These are phyloP conservation scores for Drosophila affinis DNA, from an alignment of 2,888 invertebrate genomes.

Conservation along the genomic window DNA sequence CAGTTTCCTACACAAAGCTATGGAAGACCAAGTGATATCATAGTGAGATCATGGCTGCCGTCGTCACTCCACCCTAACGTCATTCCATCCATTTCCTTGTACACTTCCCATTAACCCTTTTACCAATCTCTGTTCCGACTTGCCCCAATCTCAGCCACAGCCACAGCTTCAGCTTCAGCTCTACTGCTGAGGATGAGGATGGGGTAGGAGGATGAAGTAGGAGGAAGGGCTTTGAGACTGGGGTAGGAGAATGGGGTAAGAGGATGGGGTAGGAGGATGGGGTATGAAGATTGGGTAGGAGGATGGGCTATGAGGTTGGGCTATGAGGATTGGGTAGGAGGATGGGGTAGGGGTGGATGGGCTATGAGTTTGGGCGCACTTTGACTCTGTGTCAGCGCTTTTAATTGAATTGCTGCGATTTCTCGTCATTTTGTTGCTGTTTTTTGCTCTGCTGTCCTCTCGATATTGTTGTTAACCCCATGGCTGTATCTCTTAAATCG, in stretches of 20 bases:
- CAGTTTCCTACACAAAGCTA: no score
- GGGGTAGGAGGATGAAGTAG: background rate
- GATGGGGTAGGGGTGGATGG: background rate
- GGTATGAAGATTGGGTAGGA: no score
- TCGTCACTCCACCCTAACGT: no score
- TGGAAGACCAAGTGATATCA: no score
- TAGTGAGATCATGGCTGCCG: no score
- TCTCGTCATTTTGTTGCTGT: slow-evolving; percentile 15
- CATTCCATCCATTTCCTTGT: no score
- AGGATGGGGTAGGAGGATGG: no score
- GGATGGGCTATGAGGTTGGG: background rate
- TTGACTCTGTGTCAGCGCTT: slow-evolving; percentile 36
- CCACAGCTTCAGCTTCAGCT: background rate
- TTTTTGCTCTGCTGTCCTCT: slow-evolving; percentile 7
- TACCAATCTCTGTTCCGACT: slow-evolving; percentile 23
- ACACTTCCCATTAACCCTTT: slow-evolving; percentile 44
- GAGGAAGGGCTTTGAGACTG: no score
- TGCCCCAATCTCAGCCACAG: background rate
- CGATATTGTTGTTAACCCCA: slow-evolving; percentile 30
- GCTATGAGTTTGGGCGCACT: background rate
- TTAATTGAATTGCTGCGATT: slow-evolving; percentile 67
- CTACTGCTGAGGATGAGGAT: background rate
- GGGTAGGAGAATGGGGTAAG: background rate
- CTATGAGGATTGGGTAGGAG: no score
- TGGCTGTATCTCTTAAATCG: slow-evolving; percentile 22